Conservation (phyloP, 2,113 vertebrate genomes). For the Lota lota region DNA sequence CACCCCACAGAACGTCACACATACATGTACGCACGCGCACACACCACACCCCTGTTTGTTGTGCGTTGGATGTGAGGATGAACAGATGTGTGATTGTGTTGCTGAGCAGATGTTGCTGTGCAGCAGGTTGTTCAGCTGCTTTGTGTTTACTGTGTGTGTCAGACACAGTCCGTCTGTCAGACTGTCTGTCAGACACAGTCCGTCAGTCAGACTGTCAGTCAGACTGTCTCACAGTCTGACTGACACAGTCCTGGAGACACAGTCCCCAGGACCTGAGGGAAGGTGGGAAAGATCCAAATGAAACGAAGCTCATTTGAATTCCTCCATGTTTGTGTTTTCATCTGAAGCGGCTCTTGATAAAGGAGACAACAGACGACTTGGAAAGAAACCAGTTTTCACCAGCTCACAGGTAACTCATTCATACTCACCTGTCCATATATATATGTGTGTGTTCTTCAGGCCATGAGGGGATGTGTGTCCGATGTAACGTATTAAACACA, state of each 20-base stretch:
- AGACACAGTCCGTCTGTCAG: too few relatives aligned
- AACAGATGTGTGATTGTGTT: slow-evolving; percentile 18
- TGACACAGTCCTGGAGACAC: too few relatives aligned
- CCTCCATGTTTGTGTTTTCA: background rate
- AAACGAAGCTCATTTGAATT: background rate
- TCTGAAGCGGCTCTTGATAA: slow-evolving; percentile 88
- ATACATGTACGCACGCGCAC: background rate
- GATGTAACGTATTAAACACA: background rate
- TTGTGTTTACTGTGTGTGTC: slow-evolving; percentile 40
- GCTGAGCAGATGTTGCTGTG: slow-evolving; percentile 1
- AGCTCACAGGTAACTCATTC: slow-evolving; percentile 86
- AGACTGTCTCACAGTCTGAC: too few relatives aligned
- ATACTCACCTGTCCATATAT: background rate
- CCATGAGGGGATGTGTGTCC: background rate
- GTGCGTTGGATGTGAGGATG: background rate
- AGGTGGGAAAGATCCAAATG: background rate
- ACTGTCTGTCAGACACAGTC: too few relatives aligned
- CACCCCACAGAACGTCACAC: background rate
- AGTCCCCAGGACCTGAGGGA: too few relatives aligned
- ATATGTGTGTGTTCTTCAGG: background rate
- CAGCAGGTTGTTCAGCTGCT: slow-evolving; percentile 45
- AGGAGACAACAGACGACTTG: slow-evolving; percentile 87
- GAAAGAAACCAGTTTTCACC: slow-evolving; percentile 87
- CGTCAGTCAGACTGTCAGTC: too few relatives aligned
- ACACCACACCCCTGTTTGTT: background rate